phyloP scores from a whole-genome alignment of 2,797 vertebrate species.

The Bradypodion pumilum region DNA sequence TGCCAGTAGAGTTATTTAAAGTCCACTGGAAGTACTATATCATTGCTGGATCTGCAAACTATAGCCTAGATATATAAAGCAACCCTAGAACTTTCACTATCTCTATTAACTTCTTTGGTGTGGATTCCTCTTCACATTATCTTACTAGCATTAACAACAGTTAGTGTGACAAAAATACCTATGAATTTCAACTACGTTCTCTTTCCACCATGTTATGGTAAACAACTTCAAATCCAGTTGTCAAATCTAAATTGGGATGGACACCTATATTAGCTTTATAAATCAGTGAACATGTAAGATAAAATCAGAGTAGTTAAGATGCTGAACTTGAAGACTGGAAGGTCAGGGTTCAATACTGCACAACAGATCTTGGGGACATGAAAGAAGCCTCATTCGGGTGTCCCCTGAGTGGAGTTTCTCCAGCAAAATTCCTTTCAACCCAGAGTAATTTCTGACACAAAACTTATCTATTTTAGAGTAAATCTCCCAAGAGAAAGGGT shows the following conservation, averaged over 20 bases:
- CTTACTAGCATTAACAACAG: neutral
- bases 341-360: no score
- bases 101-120: neutral
- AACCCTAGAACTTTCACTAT: neutral
- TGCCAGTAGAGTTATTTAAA: neutral
- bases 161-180: neutral
- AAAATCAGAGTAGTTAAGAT: neutral
- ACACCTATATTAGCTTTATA: no score
- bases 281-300: neutral
- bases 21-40: neutral
- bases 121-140: neutral
- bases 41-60: neutral
- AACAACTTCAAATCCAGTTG: neutral
- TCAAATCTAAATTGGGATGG: neutral
- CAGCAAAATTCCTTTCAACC: no score
- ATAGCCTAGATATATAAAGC: neutral
- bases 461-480: no score
- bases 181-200: neutral
- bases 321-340: no score
- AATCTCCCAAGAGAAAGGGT: neutral
- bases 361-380: no score
- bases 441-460: no score
- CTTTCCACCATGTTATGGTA: neutral
- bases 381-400: no score
- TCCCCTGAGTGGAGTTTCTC: no score